Evolutionary conservation across 2,113 vertebrate genomes (phyloP), one percentile per base, ranked within the genome.

Genomic region (Oncorhynchus mykiss): DNA sequence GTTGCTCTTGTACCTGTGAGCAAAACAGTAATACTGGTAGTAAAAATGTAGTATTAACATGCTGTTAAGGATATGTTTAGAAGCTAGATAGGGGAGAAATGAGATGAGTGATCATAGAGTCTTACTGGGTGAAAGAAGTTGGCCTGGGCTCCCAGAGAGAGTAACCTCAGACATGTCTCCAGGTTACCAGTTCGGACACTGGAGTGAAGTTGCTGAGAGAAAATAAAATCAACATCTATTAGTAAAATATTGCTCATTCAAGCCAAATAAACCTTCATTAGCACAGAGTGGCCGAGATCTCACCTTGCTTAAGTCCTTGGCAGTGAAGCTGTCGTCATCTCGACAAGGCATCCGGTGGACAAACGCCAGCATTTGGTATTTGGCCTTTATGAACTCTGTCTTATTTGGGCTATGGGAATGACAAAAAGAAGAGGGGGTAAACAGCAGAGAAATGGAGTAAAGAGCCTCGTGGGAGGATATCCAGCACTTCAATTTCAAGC

Each of bases 251-350:
- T 14, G 20, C 24, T 57, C 1, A 57, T 57, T 59, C 16, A 68
- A 68, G 20, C 14, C 3, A 7, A 1, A 18, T 45, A 29, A 1
- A 68, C 5, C 16, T 4, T 18, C 4, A 18, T 54, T 39, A n/a
- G 4, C 4, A 16, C 14, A 24, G 20, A 54, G 59, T 20, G 12
- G 5, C 0, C 16, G 20, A 16, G 48, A 24, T 81, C 91, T 85
- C 79, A 99, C 97, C 95, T 98, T 98, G 76, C 97, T 99, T 66
- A 99, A 94, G 82, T 99, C 97, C 91, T 97, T 98, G 80, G 96
- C 93, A 65, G 96, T 96, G 12, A 91, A 95, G 4, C 95, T 97
- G 88, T 99, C 97, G 0, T 99, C 97, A 24, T 99, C 97, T 16
- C 97, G 94, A 86, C 97, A 99, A 0, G 97, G 97, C 90, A 98